phyloP scores from a whole-genome alignment of 2,888 invertebrate species.

The Tenthredo mesomela region DNA sequence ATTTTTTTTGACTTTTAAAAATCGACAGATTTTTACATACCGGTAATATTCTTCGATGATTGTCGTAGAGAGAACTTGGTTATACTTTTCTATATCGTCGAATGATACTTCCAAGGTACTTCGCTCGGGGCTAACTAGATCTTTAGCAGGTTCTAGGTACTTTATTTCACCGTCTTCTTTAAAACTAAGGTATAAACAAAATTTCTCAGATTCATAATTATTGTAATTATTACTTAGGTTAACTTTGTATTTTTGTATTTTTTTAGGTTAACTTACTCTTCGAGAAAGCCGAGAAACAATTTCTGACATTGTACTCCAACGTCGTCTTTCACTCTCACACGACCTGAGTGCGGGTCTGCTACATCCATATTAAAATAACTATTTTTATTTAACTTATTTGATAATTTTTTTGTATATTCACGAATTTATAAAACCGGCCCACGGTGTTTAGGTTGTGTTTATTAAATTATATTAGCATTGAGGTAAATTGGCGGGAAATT shows the following conservation, averaged over 20 bases:
- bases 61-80: slow-evolving; percentile 94
- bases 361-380: slow-evolving; percentile 85
- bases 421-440: not conserved
- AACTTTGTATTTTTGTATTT: not conserved
- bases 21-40: no score
- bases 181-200: slow-evolving; percentile 81
- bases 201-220: no score
- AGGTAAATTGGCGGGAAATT: slow-evolving; percentile 33
- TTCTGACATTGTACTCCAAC: slow-evolving; percentile 96
- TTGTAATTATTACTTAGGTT: no score
- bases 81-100: slow-evolving; percentile 96
- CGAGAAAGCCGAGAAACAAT: slow-evolving; percentile 96
- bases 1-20: no score
- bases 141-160: slow-evolving; percentile 90
- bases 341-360: slow-evolving; percentile 87
- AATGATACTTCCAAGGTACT: slow-evolving; percentile 96
- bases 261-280: slow-evolving; percentile 86
- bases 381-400: slow-evolving; percentile 57
- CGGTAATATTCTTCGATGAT: slow-evolving; percentile 97
- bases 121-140: slow-evolving; percentile 91
- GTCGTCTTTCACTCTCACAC: slow-evolving; percentile 91
- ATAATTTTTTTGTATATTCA: not conserved
- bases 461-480: not conserved
- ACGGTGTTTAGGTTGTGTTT: not conserved
- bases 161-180: slow-evolving; percentile 94